These are phyloP conservation scores for Amaurobius ferox DNA, from an alignment of 2,888 invertebrate genomes.

Conservation along the genomic window DNA sequence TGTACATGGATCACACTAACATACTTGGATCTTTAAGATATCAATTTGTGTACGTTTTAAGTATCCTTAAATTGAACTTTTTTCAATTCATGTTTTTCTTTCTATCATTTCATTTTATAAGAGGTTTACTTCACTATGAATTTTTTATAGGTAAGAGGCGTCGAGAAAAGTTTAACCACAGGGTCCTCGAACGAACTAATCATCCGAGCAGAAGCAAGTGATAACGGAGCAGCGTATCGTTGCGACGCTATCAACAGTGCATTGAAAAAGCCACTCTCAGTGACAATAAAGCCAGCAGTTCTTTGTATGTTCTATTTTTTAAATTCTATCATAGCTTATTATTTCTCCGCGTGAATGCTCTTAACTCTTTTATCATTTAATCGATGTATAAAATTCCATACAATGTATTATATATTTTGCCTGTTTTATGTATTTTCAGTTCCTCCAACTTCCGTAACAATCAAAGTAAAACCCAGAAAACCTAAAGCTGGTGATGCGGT, in stretches of 20 bases:
- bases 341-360: no score
- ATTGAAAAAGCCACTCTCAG: constrained; percentile 89
- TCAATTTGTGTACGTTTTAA: no score
- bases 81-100: no score
- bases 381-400: no score
- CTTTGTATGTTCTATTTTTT: constrained; percentile 87
- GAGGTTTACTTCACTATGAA: neutral
- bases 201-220: constrained; percentile 80
- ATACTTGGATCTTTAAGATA: no score
- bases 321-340: no score
- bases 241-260: constrained; percentile 96
- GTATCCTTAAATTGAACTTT: no score
- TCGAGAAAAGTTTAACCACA: constrained; percentile 85
- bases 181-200: constrained; percentile 87
- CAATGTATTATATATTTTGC: no score
- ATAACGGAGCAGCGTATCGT: constrained; percentile 94
- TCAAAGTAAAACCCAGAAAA: constrained; percentile 87
- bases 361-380: no score
- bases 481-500: constrained; percentile 86
- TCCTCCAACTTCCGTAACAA: constrained; percentile 91
- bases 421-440: constrained; percentile 82
- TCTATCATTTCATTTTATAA: neutral
- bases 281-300: constrained; percentile 89
- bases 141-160: constrained; percentile 80
- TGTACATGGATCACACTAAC: no score